These are phyloP conservation scores for Neoaliturus tenellus DNA, from an alignment of 2,888 invertebrate species.

Conservation along the genomic window DNA sequence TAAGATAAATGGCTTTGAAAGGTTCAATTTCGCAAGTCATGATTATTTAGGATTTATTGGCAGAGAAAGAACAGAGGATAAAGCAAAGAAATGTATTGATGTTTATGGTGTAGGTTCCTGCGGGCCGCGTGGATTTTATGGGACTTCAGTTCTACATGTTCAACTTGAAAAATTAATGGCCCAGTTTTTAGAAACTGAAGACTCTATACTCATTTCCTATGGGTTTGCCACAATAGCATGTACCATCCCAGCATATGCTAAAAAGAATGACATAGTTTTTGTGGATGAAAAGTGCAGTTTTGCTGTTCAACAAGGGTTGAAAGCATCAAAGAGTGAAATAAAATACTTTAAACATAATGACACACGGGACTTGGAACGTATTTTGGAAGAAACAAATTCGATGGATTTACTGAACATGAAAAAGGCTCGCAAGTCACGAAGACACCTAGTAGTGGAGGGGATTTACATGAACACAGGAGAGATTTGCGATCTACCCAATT, in stretches of 20 bases:
- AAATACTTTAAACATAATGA: constrained; percentile 94
- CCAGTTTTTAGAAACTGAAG: constrained; percentile 90
- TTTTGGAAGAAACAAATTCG: constrained; percentile 70
- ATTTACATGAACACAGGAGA: constrained; percentile 95
- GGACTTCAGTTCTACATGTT: constrained; percentile 93
- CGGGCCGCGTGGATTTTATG: constrained; percentile 97
- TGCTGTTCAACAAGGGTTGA: constrained; percentile 93
- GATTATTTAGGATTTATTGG: constrained; percentile 88
- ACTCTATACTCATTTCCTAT: constrained; percentile 96
- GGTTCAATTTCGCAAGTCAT: constrained; percentile 86
- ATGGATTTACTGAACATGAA: constrained; percentile 76
- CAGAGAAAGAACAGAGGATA: constrained; percentile 84
- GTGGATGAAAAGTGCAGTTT: constrained; percentile 92
- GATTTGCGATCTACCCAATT: constrained; percentile 89
- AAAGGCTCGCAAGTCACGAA: constrained; percentile 76
- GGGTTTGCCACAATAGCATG: constrained; percentile 97
- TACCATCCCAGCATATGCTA: constrained; percentile 96
- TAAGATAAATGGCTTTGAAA: constrained; percentile 75
- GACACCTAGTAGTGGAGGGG: constrained; percentile 94
- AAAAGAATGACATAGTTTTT: constrained; percentile 92
- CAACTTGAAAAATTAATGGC: constrained; percentile 91
- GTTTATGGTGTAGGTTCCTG: constrained; percentile 99
- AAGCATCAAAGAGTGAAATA: constrained; percentile 89
- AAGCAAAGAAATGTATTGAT: constrained; percentile 83
- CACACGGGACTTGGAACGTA: constrained; percentile 84